Conservation (phyloP, 1,140 invertebrate species). For the Alviniconcha marisindica region DNA sequence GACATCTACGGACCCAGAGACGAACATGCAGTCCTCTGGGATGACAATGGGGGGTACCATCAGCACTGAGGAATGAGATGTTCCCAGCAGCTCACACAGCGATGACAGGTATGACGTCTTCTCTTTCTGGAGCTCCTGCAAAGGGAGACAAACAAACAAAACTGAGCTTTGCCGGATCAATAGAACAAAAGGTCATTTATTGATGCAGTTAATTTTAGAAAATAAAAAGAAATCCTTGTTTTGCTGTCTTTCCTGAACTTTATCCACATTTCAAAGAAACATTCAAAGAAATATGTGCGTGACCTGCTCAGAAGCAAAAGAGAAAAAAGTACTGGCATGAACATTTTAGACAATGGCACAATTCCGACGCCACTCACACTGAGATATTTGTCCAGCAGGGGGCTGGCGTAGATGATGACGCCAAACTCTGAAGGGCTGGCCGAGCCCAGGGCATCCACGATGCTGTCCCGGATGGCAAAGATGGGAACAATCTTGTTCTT, state of each 20-base stretch:
- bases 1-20: slow-evolving; percentile 48
- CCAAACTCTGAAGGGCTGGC: slow-evolving; percentile 60
- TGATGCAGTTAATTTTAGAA: no score
- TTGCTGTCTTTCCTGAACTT: no score
- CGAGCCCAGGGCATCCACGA: slow-evolving; percentile 52
- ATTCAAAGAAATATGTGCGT: no score
- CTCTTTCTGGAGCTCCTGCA: slow-evolving; percentile 56
- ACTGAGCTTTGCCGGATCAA: no score
- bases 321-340: neutral
- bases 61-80: slow-evolving; percentile 53
- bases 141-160: slow-evolving; percentile 15
- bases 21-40: slow-evolving; percentile 49
- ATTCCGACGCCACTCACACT: slow-evolving; percentile 36
- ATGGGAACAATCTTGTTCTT: slow-evolving; percentile 48
- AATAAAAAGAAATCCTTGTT: neutral
- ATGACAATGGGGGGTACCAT: slow-evolving; percentile 42
- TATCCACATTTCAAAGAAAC: no score
- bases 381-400: slow-evolving; percentile 48
- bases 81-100: slow-evolving; percentile 63
- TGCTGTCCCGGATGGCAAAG: slow-evolving; percentile 54
- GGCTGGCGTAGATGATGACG: slow-evolving; percentile 58
- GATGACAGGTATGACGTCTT: slow-evolving; percentile 53
- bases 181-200: no score
- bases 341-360: neutral
- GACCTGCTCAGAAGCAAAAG: neutral